Percentiles rank a stretch among this genome's conserved stretches.
Conservation (phyloP, 2,888 invertebrate genomes). For the Diarsia mendica region DNA sequence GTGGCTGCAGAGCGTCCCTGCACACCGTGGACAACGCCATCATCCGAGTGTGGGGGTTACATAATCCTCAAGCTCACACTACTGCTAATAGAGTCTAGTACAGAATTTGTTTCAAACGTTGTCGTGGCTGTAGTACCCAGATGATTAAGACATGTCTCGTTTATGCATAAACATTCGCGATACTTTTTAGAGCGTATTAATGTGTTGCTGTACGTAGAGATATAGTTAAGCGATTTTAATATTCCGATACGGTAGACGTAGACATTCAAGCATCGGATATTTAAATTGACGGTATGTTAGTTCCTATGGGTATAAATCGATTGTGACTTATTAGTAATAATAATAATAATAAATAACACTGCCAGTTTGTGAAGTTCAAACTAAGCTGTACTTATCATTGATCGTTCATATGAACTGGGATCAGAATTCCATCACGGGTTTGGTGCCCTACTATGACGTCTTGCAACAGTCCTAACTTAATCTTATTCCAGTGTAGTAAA, state of each 20-base stretch:
- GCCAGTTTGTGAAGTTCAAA: conserved; percentile 8
- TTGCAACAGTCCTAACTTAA: no score
- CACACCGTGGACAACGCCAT: conserved; percentile 59
- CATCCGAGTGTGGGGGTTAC: neutral
- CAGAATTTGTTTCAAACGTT: no score
- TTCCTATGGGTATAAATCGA: neutral
- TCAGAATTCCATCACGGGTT: conserved; percentile 18
- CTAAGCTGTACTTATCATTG: conserved; percentile 24
- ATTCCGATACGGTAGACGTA: conserved; percentile 41
- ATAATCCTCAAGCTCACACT: neutral
- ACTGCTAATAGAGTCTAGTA: neutral
- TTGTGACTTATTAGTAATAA: conserved; percentile 19
- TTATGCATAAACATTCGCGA: neutral
- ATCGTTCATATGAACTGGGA: conserved; percentile 27
- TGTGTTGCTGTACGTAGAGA: neutral
- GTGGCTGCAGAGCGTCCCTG: conserved; percentile 85
- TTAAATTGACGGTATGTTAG: conserved; percentile 5
- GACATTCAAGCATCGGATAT: conserved; percentile 36
- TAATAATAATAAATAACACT: conserved; percentile 10
- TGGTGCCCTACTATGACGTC: no score
- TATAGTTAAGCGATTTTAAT: neutral
- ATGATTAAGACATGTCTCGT: neutral
- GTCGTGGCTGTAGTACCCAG: neutral
- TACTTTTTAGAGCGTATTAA: neutral
- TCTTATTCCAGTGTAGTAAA: no score